Evolutionary conservation across 1,140 invertebrate species (phyloP), one percentile per base, ranked within the genome.

Genomic region (Nilaparvata lugens): DNA sequence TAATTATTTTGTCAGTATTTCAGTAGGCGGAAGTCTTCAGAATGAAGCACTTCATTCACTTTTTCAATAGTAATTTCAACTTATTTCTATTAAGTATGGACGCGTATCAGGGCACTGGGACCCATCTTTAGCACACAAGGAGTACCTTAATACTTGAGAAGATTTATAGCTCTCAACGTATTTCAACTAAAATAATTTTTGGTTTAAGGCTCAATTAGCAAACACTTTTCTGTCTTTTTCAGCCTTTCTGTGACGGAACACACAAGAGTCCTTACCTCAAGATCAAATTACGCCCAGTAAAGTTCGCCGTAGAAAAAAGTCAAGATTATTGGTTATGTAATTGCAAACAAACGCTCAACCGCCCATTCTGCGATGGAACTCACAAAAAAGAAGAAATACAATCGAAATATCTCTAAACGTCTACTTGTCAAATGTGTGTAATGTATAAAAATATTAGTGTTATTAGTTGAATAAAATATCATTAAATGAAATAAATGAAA

Each of bases 321-420:
- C 94, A 94, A 73, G 89, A 96, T 14, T 97, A 97, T 71, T 98
- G 93, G 92, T 77, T 99, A 3, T 99, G 97, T 73, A 97, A 97
- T 71, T 99, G 97, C 72, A 99, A 99, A 73, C 95, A 98, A 73
- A 96, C 95, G 2, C 80, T 82, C 45, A 90, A 95, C 68, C 79
- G 92, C 67, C 97, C 97, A 7, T 98, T 98, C 73, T 99, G 97
- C 80, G 97, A 99, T 80, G 96, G 96, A 21, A 89, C 93, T 23
- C 96, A 98, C 73, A 88, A 89, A 73, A 74, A 76, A 55, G 74
- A 80, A 56, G 78, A 84, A 42, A 82, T 92, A 60, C 84, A 89
- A 70, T 62, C 61, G 18, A 4, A 38, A 43, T 48, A 48, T 7
- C 16, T 18, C 16, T 18, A 48, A 48, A n/a, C n/a, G 45, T 48